Evolutionary conservation across 2,888 invertebrate genomes (phyloP), one percentile per base, ranked within the genome.

Genomic region (Lithophane leautieri): DNA sequence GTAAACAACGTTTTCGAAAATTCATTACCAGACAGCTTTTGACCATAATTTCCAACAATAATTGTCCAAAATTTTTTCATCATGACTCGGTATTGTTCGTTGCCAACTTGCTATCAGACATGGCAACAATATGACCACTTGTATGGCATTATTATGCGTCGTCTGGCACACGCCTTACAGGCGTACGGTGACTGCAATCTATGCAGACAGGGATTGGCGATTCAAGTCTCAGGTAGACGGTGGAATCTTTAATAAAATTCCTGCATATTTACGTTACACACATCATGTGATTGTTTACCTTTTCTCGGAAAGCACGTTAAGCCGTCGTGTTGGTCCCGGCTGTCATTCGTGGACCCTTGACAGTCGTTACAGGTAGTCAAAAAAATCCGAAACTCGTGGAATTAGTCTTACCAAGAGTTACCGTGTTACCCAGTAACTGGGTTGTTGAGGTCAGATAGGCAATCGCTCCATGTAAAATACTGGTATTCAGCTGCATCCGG

Each of bases 101-200:
- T 82, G 82, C 69, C 72, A 75, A 79, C 34, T 71, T 52, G 47
- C 61, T 47, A 69, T 42, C 75, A 25, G 62, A 82, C 69, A 82
- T 82, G 81, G 71, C 68, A 65, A 74, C 77, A 56, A 42, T 50
- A 79, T 65, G 60, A 34, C 63, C 44, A n/a, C 76, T 47, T 40
- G 19, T 50, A 4, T 50, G 56, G 28, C 60, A 75, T 66, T 74
- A 34, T 79, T 47, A 78, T 50, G 66, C n/a, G 34, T 25, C 52
- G 66, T 63, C 67, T 79, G 58, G 25, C 67, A 62, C 7, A 50
- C n/a, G 34, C 14, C n/a, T 19, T 68, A 9, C 4, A 40, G 28
- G 4, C 11, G 22, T 44, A 14, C 14, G 19, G 40, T 47, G 19
- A 62, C 22, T 16, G 44, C 34, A 78, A 58, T 61, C 14, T 12